Evolutionary conservation across 2,797 vertebrate species (phyloP).

Genomic region (Gymnoscopelus microlampas): DNA sequence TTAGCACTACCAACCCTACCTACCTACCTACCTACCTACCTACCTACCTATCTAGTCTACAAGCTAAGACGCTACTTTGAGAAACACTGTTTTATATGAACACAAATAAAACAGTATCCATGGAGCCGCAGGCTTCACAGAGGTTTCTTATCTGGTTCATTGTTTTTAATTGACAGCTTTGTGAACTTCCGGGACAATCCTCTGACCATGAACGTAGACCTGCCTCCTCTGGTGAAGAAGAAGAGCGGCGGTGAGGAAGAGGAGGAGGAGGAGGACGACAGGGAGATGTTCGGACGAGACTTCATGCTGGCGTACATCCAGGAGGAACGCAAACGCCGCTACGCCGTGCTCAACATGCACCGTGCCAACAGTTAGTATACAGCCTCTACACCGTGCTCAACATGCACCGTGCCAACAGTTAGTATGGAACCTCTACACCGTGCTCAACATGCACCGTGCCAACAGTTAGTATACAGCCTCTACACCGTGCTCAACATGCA

Average conservation of each 20-base stretch:
- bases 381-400: no score
- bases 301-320: slow-evolving; percentile 93
- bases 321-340: slow-evolving; percentile 81
- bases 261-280: slow-evolving; percentile 83
- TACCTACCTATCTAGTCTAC: no score
- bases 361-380: no score
- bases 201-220: slow-evolving; percentile 83
- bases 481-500: no score
- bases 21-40: no score
- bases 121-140: no score
- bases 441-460: slow-evolving; percentile 62
- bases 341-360: slow-evolving; percentile 69
- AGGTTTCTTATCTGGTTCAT: no score
- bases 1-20: neutral
- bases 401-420: no score
- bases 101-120: no score
- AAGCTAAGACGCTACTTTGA: no score
- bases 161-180: slow-evolving; percentile 81
- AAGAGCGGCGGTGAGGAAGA: slow-evolving; percentile 77
- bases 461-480: no score
- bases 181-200: slow-evolving; percentile 98
- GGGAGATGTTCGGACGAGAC: slow-evolving; percentile 91
- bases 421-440: slow-evolving; percentile 37
- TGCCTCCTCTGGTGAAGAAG: slow-evolving; percentile 76
- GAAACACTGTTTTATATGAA: no score